phyloP scores from a whole-genome alignment of 2,797 vertebrate species.

The Bovichtus variegatus region DNA sequence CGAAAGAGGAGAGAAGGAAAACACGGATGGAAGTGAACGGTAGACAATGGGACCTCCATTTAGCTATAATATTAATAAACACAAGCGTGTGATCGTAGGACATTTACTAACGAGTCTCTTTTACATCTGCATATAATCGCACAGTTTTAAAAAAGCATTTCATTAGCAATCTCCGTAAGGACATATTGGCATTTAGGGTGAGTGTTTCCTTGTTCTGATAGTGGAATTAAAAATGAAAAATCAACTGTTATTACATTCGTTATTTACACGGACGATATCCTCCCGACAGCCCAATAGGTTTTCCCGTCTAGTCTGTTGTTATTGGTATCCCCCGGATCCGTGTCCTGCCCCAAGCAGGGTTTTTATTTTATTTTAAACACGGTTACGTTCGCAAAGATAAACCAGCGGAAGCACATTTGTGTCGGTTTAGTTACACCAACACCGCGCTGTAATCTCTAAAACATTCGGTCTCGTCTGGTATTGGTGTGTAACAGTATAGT shows the following conservation, averaged over 20 bases:
- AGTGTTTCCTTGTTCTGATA: neutral
- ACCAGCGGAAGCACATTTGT: neutral
- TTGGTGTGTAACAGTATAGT: neutral
- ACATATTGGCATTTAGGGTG: neutral
- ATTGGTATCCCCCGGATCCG: constrained; percentile 5
- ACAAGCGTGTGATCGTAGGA: fast-evolving
- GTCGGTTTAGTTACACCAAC: neutral
- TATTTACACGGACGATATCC: neutral
- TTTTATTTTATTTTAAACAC: constrained; percentile 10
- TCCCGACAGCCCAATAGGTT: neutral
- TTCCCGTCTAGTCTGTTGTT: constrained; percentile 14
- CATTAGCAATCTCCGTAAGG: neutral
- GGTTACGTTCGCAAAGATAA: neutral
- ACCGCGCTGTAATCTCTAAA: fast-evolving
- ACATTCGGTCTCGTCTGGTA: neutral
- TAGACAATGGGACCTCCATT: neutral
- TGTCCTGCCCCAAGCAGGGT: neutral
- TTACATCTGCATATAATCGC: neutral
- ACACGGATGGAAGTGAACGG: neutral
- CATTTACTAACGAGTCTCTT: neutral
- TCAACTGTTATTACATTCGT: neutral
- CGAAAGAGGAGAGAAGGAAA: neutral
- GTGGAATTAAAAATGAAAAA: neutral
- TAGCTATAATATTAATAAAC: neutral
- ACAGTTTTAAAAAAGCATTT: neutral